phyloP scores from a whole-genome alignment of 2,113 vertebrate genomes.

The Oxygymnocypris stewartii region DNA sequence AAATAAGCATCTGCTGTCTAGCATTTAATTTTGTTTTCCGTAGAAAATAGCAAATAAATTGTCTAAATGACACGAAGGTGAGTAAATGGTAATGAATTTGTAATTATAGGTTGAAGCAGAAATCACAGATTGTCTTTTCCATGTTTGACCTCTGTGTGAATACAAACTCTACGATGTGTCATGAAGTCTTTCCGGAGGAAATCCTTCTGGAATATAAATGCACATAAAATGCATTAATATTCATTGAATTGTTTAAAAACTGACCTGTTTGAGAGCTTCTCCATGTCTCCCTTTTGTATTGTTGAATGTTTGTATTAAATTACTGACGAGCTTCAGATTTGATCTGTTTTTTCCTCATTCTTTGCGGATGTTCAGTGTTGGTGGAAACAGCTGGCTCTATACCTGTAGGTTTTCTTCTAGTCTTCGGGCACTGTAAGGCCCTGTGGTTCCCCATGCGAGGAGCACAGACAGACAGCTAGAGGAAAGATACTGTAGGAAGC shows the following conservation, averaged over 20 bases:
- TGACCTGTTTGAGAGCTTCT: not conserved
- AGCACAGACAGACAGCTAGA: constrained; percentile 4
- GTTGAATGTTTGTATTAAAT: not conserved
- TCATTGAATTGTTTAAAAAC: not conserved
- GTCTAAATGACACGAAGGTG: not conserved
- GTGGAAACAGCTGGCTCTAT: not conserved
- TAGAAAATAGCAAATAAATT: not conserved
- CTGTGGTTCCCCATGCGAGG: not conserved
- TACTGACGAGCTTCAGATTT: not conserved
- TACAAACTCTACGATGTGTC: not conserved
- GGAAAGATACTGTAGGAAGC: not conserved
- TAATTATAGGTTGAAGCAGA: not conserved
- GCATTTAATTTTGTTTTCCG: not conserved
- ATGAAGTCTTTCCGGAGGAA: not conserved
- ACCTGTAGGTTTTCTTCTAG: not conserved
- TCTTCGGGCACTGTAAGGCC: not conserved
- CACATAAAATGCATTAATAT: not conserved
- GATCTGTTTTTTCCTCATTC: not conserved
- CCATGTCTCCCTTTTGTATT: not conserved
- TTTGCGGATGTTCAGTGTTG: not conserved
- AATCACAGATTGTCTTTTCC: not conserved
- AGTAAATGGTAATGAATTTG: not conserved
- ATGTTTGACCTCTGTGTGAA: not conserved
- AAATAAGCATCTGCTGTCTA: not conserved
- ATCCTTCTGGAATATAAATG: not conserved